phyloP scores from a whole-genome alignment of 1,140 invertebrate species.

The Zophobas morio region DNA sequence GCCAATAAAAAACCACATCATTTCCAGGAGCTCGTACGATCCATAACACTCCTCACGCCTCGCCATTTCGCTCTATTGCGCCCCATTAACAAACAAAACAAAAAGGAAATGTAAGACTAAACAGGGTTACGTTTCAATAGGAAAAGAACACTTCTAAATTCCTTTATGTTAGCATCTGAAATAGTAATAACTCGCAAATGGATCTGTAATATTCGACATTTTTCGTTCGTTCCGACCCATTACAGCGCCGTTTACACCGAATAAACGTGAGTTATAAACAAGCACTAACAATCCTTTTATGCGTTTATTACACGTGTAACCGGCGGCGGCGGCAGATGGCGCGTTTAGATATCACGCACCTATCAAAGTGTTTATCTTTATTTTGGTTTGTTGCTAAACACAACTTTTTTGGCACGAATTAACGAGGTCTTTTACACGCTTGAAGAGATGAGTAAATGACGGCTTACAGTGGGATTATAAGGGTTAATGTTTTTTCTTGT shows the following conservation, averaged over 20 bases:
- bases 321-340: too few relatives aligned
- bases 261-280: too few relatives aligned
- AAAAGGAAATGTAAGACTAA: not conserved
- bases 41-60: constrained; percentile 5
- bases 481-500: too few relatives aligned
- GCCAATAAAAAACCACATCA: constrained; percentile 3
- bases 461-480: too few relatives aligned
- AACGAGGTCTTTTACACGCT: too few relatives aligned
- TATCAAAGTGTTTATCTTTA: too few relatives aligned
- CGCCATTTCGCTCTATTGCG: not conserved
- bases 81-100: constrained; percentile 18
- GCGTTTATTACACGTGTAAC: not conserved
- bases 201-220: not conserved
- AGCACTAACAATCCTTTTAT: not conserved
- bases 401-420: too few relatives aligned
- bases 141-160: not conserved
- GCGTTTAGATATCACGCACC: too few relatives aligned
- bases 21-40: constrained; percentile 1
- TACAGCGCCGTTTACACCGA: too few relatives aligned
- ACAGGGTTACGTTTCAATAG: not conserved
- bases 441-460: too few relatives aligned
- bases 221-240: not conserved
- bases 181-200: constrained; percentile 7
- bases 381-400: too few relatives aligned
- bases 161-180: not conserved